These are phyloP conservation scores for Sakesphorus luctuosus DNA, from an alignment of 2,113 vertebrate species.

Conservation along the genomic window DNA sequence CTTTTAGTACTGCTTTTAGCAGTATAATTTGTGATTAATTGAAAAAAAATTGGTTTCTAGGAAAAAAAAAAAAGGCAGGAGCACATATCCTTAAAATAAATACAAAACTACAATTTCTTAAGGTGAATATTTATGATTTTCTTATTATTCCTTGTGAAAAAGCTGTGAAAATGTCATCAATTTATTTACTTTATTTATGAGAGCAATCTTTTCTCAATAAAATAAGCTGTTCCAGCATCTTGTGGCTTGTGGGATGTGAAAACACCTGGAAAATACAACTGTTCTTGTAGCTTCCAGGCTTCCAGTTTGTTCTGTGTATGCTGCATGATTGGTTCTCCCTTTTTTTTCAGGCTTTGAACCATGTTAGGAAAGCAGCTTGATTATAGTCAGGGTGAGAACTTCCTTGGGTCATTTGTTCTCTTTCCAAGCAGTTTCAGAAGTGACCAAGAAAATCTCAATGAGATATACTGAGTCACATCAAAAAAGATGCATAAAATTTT, in stretches of 20 bases:
- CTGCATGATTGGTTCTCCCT: not conserved
- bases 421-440: not conserved
- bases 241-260: not conserved
- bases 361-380: not conserved
- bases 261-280: not conserved
- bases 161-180: not conserved
- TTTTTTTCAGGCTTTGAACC: not conserved
- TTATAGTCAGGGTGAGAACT: not conserved
- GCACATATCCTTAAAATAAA: not conserved
- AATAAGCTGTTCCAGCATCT: not conserved
- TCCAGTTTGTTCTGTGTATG: not conserved
- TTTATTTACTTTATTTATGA: not conserved
- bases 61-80: not conserved
- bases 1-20: not conserved
- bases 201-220: not conserved
- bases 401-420: not conserved
- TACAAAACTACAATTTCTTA: not conserved
- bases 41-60: not conserved
- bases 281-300: not conserved
- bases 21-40: not conserved
- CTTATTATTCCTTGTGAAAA: not conserved
- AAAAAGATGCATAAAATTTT: not conserved
- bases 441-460: not conserved
- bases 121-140: not conserved
- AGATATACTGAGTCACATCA: not conserved